A percentile compares a stretch with the other conserved stretches of the same genome.
phyloP scores from a whole-genome alignment of 1,140 invertebrate species.

The Drosophila carrolli region DNA sequence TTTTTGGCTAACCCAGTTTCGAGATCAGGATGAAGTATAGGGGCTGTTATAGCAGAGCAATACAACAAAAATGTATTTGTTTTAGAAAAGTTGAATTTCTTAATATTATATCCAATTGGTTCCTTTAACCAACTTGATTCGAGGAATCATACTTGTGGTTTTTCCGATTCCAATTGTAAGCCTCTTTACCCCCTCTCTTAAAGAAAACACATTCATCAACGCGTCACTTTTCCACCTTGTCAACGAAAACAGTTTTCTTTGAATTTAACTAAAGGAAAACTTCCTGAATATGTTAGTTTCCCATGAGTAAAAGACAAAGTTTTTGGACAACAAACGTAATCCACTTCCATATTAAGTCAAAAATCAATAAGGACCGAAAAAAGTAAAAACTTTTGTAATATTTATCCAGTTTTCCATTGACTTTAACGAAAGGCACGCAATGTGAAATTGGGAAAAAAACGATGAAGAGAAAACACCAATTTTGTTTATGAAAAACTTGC shows the following conservation, averaged over 20 bases:
- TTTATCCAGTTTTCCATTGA: background rate
- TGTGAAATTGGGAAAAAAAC: background rate
- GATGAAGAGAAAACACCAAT: constrained; percentile 3
- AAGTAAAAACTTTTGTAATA: constrained; percentile 38
- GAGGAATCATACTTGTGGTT: too few relatives aligned
- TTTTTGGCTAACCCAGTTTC: constrained; percentile 18
- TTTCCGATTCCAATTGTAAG: too few relatives aligned
- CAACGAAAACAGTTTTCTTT: constrained; percentile 14
- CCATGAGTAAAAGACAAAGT: constrained; percentile 22
- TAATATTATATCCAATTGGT: too few relatives aligned
- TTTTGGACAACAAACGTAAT: constrained; percentile 8
- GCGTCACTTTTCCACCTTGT: background rate
- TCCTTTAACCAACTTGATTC: too few relatives aligned
- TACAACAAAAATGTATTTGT: background rate
- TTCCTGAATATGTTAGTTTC: constrained; percentile 34
- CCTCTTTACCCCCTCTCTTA: too few relatives aligned
- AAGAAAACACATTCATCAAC: constrained; percentile 14
- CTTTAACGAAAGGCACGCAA: constrained; percentile 4
- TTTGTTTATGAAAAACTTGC: constrained; percentile 35
- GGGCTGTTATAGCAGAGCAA: background rate
- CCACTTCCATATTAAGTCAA: background rate
- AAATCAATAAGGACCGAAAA: constrained; percentile 31
- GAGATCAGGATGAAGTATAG: constrained; percentile 1
- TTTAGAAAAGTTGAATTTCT: too few relatives aligned
- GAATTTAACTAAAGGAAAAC: constrained; percentile 2